phyloP scores from a whole-genome alignment of 2,888 invertebrate species.

The Cryptocephalus primarius region DNA sequence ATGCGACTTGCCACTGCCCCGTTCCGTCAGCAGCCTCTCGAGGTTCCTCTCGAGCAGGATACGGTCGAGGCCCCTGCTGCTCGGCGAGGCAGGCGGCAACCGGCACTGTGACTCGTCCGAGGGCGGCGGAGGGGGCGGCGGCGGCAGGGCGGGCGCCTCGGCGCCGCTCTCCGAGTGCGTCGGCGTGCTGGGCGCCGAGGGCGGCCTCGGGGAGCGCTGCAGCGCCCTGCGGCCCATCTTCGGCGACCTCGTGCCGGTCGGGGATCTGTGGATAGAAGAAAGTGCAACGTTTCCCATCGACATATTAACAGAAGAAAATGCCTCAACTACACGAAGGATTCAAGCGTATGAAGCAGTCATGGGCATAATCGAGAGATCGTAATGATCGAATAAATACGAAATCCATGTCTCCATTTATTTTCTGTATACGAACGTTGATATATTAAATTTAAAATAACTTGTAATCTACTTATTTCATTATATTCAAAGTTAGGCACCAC shows the following conservation, averaged over 20 bases:
- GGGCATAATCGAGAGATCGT: no score
- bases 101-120: slow-evolving; percentile 17
- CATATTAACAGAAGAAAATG: no score
- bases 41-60: slow-evolving; percentile 58
- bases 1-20: slow-evolving; percentile 26
- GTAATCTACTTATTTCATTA: no score
- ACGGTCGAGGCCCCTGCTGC: slow-evolving; percentile 51
- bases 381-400: no score
- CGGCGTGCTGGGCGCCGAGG: slow-evolving; percentile 36
- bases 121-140: slow-evolving; percentile 6
- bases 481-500: no score
- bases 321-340: no score
- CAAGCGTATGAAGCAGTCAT: no score
- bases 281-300: no score
- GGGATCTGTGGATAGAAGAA: slow-evolving; percentile 27
- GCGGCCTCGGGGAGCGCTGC: slow-evolving; percentile 38
- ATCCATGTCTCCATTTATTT: no score
- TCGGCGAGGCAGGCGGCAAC: slow-evolving; percentile 16
- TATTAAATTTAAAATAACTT: no score
- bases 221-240: slow-evolving; percentile 43
- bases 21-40: slow-evolving; percentile 47
- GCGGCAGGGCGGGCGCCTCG: slow-evolving; percentile 7
- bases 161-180: slow-evolving; percentile 28
- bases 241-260: slow-evolving; percentile 45
- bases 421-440: no score